These are phyloP conservation scores for Cheilosia vernalis DNA, from an alignment of 2,888 invertebrate genomes.

Conservation along the genomic window DNA sequence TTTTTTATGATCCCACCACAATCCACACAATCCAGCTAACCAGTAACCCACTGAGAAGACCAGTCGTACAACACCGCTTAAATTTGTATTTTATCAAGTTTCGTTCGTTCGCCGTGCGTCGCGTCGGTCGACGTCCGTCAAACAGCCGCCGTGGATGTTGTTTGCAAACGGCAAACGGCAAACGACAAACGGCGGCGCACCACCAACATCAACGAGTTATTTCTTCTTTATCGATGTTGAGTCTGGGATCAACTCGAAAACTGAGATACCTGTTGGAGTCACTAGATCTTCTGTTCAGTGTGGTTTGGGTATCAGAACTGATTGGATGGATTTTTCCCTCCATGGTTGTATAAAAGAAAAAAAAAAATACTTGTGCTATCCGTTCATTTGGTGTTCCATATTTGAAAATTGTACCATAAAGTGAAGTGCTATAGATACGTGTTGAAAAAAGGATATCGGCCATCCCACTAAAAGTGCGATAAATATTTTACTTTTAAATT, in stretches of 20 bases:
- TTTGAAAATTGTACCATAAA: constrained; percentile 33
- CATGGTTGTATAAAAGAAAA: constrained; percentile 36
- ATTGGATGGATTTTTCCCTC: constrained; percentile 75
- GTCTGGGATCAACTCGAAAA: constrained; percentile 59
- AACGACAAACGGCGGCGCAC: constrained; percentile 4
- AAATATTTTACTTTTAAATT: background rate
- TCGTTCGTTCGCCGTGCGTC: constrained; percentile 17
- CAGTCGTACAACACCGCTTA: constrained; percentile 38
- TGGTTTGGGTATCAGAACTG: constrained; percentile 77
- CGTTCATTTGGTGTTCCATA: constrained; percentile 14
- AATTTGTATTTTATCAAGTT: constrained; percentile 40
- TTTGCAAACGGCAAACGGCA: constrained; percentile 32
- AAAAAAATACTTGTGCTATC: constrained; percentile 20
- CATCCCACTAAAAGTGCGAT: constrained; percentile 41
- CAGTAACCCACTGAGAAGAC: constrained; percentile 13
- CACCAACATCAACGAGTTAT: constrained; percentile 19
- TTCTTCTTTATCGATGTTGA: constrained; percentile 33
- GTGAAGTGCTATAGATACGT: constrained; percentile 50
- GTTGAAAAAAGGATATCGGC: constrained; percentile 52
- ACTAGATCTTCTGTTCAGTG: constrained; percentile 76
- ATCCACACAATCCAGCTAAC: background rate
- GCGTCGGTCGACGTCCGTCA: constrained; percentile 12
- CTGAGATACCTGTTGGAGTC: constrained; percentile 66
- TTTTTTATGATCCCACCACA: constrained; percentile 14
- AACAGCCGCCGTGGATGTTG: constrained; percentile 47